These are phyloP conservation scores for Pristiophorus japonicus DNA, from an alignment of 2,113 vertebrate species.

Conservation along the genomic window DNA sequence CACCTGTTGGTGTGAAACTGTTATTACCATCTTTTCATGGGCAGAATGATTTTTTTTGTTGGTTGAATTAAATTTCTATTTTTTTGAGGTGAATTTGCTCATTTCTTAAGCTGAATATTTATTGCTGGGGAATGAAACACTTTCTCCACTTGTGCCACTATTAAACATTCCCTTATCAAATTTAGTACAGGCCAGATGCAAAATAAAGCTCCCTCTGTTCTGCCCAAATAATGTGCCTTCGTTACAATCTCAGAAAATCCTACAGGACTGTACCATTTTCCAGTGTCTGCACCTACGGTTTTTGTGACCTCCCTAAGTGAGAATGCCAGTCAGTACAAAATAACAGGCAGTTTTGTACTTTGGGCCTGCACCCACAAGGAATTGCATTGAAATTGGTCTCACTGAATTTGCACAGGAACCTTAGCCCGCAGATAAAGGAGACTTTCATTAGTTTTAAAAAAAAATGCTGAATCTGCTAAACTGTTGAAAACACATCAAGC, in stretches of 20 bases:
- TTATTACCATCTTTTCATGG: background rate
- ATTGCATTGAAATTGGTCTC: background rate
- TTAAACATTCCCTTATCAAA: no score
- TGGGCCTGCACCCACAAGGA: background rate
- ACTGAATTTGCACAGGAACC: background rate
- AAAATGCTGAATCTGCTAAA: background rate
- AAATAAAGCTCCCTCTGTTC: no score
- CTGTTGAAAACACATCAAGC: background rate
- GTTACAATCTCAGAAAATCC: background rate
- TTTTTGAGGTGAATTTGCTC: background rate
- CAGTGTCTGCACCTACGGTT: background rate
- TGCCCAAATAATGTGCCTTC: background rate
- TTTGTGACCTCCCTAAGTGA: background rate
- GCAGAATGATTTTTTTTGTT: background rate
- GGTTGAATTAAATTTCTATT: background rate
- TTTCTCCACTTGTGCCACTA: no score
- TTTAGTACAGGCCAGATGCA: no score
- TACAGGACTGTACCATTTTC: background rate
- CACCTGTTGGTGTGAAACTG: background rate
- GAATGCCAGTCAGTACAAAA: background rate
- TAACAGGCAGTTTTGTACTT: background rate
- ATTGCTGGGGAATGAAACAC: no score
- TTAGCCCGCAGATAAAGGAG: background rate
- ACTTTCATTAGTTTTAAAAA: background rate
- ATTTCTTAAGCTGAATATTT: background rate